Conservation (phyloP, 1,140 invertebrate genomes). For the Penaeus japonicus region DNA sequence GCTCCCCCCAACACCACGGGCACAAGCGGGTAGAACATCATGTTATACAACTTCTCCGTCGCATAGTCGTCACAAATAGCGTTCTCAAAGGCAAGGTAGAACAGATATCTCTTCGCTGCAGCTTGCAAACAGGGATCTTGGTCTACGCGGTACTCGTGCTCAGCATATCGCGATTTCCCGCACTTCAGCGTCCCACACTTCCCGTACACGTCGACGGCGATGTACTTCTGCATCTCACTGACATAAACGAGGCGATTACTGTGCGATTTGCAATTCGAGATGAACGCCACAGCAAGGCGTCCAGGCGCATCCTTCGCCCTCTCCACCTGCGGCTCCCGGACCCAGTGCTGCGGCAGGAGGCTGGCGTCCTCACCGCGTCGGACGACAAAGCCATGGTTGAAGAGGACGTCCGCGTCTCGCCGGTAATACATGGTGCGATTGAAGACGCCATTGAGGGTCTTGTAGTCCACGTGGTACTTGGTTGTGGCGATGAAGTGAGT, state of each 20-base stretch:
- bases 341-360: constrained; percentile 26
- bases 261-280: constrained; percentile 90
- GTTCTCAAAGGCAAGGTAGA: constrained; percentile 67
- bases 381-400: constrained; percentile 60
- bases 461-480: constrained; percentile 66
- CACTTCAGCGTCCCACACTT: constrained; percentile 86
- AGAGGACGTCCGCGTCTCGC: constrained; percentile 61
- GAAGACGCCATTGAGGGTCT: constrained; percentile 59
- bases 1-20: constrained; percentile 44
- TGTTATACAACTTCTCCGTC: constrained; percentile 65
- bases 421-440: constrained; percentile 66
- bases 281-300: constrained; percentile 92
- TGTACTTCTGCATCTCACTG: constrained; percentile 81
- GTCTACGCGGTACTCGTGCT: constrained; percentile 29
- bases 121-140: constrained; percentile 58
- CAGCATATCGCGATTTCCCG: constrained; percentile 38
- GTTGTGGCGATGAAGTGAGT: not conserved
- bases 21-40: constrained; percentile 55
- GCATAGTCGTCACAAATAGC: constrained; percentile 65
- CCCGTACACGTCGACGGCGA: constrained; percentile 91
- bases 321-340: not conserved
- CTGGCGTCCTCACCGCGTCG: not conserved
- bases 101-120: constrained; percentile 60
- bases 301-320: constrained; percentile 75
- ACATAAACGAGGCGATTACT: constrained; percentile 88